These are phyloP conservation scores for Ictidomys tridecemlineatus DNA, from an alignment of 2,113 vertebrate species.

Conservation along the genomic window DNA sequence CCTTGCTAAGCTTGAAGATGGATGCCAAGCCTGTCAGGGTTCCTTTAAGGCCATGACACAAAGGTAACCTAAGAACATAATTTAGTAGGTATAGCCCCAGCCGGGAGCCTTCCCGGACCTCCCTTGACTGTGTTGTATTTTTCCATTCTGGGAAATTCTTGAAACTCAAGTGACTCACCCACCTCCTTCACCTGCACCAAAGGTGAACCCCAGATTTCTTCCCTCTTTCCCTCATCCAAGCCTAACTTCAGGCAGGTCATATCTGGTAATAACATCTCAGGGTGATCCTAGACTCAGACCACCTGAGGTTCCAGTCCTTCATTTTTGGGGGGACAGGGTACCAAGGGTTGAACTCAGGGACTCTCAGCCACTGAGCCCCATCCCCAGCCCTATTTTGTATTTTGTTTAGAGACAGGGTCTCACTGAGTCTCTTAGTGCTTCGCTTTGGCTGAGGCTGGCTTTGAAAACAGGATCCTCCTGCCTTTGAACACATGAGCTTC, in stretches of 20 bases:
- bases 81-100: background rate
- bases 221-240: background rate
- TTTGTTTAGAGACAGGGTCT: too few relatives aligned
- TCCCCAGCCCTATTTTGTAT: too few relatives aligned
- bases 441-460: too few relatives aligned
- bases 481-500: too few relatives aligned
- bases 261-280: background rate
- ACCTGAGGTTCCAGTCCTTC: background rate
- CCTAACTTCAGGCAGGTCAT: background rate
- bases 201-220: background rate
- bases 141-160: slow-evolving; percentile 59
- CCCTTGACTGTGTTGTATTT: slow-evolving; percentile 37
- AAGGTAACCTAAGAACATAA: slow-evolving; percentile 31
- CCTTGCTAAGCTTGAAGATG: background rate
- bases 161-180: background rate
- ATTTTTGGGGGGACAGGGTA: background rate
- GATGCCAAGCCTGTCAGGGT: background rate
- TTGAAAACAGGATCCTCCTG: too few relatives aligned
- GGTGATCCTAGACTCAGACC: background rate
- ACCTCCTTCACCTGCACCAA: background rate
- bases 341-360: too few relatives aligned
- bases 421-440: too few relatives aligned
- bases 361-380: too few relatives aligned
- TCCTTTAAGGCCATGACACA: background rate
- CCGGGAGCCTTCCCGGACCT: background rate